Base-by-base conservation (phyloP, 2,888 invertebrate species). In the Rhingia campestris region DNA sequence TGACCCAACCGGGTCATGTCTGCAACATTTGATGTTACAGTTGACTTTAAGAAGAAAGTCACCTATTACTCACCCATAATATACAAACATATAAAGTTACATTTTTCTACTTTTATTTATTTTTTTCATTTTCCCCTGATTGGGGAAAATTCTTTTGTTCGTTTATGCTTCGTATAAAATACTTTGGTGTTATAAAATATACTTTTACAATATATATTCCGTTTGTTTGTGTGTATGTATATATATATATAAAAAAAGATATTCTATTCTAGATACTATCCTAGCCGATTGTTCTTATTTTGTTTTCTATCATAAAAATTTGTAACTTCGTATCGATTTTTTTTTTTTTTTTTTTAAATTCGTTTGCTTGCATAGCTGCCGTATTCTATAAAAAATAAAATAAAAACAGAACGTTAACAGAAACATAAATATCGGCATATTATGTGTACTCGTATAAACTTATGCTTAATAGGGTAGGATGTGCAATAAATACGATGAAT, bases 401-500 rank as follows among this genome's bases (percentile, higher is more conserved):
- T 58, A 58, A 37, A 30, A 22, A 39, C 35, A 37, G n/a, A 39
- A 33, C 30, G 5, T 41, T 14, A 33, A 10, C 37, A 32, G 22
- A 14, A 32, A 53, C n/a, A 39, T 49, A 22, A 45, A 30, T 14
- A 7, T 32, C 32, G 49, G 49, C 49, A 49, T 49, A 30, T 45
- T n/a, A 12, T 22, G 33, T 59, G 49, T 10, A 35, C 22, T 14
- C 9, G 22, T 47, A 37, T 35, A 47, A 22, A 35, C 45, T 61
- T 32, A 22, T 12, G 6, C 51, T 32, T 39, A 6, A 10, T 12
- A 61, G 30, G 30, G 22, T 10, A 33, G 59, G 35, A 51, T 76
- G 75, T 76, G 76, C 67, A 76, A 76, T 76, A 76, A 76, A 76
- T 76, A 76, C 10, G 76, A 54, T 59, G 67, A 67, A 30, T 49